phyloP scores from a whole-genome alignment of 2,888 invertebrate species.

The Phorcus lineatus region DNA sequence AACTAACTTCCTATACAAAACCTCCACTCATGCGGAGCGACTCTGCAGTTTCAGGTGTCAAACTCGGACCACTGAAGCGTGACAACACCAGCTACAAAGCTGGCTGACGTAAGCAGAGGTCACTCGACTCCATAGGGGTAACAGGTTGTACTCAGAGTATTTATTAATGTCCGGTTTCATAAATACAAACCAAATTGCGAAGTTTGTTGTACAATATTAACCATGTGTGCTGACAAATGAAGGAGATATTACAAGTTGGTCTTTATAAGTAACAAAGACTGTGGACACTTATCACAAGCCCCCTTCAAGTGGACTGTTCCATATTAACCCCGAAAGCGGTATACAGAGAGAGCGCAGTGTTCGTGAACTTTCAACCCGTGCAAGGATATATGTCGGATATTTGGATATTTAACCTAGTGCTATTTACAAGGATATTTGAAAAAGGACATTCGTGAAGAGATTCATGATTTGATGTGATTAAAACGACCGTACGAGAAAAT shows the following conservation, averaged over 20 bases:
- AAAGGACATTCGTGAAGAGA: too few relatives aligned
- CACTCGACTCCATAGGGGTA: neutral
- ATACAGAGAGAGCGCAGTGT: too few relatives aligned
- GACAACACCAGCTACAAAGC: neutral
- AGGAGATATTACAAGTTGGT: neutral
- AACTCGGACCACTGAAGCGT: constrained; percentile 7
- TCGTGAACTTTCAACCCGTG: too few relatives aligned
- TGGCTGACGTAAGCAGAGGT: neutral
- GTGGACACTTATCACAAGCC: neutral
- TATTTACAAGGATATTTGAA: too few relatives aligned
- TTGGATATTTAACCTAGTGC: too few relatives aligned
- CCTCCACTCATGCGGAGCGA: too few relatives aligned
- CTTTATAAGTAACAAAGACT: neutral
- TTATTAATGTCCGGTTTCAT: neutral
- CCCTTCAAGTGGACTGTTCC: neutral
- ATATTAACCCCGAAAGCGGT: neutral
- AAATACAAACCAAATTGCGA: too few relatives aligned
- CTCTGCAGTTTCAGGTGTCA: neutral
- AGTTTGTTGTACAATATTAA: too few relatives aligned
- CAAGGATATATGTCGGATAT: too few relatives aligned
- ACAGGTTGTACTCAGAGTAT: neutral
- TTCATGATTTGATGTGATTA: too few relatives aligned
- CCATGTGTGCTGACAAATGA: neutral
- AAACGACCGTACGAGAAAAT: neutral
- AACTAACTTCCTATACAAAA: too few relatives aligned